These are phyloP conservation scores for Nothobranchius kuhntae DNA, from an alignment of 2,113 vertebrate species.

Conservation along the genomic window DNA sequence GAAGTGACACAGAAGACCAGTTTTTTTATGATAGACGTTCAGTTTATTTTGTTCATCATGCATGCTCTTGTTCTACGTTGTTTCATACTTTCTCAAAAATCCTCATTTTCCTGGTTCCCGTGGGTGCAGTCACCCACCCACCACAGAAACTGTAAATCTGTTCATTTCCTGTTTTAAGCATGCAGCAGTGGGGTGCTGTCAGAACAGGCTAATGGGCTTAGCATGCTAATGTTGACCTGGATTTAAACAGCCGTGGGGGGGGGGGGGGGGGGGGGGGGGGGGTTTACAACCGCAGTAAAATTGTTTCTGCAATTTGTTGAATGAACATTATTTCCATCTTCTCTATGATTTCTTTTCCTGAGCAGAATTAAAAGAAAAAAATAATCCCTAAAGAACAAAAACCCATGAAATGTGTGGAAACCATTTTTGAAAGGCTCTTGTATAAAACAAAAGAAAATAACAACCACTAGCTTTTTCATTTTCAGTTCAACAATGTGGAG, in stretches of 20 bases:
- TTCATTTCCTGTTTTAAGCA: slow-evolving; percentile 39
- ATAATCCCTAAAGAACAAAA: not conserved
- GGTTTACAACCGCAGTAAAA: slow-evolving; percentile 44
- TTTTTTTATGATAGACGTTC: not conserved
- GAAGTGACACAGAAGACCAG: too few relatives aligned
- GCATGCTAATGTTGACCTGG: slow-evolving; percentile 55
- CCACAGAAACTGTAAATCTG: slow-evolving; percentile 11
- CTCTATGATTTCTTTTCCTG: slow-evolving; percentile 13
- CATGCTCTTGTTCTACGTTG: not conserved
- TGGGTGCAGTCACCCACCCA: slow-evolving; percentile 19
- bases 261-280: not conserved
- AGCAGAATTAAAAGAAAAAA: too few relatives aligned
- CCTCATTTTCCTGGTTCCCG: slow-evolving; percentile 5
- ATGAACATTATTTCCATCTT: slow-evolving; percentile 44
- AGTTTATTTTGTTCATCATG: slow-evolving; percentile 21
- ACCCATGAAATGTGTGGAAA: not conserved
- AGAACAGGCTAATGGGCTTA: slow-evolving; percentile 53
- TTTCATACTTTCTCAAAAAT: slow-evolving; percentile 20
- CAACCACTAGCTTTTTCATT: not conserved
- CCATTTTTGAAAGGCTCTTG: too few relatives aligned
- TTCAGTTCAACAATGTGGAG: not conserved
- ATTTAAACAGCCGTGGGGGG: slow-evolving; percentile 32
- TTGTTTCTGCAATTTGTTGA: slow-evolving; percentile 42
- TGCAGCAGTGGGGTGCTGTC: slow-evolving; percentile 27
- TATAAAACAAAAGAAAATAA: not conserved